Evolutionary conservation across 1,140 invertebrate genomes (phyloP).

Genomic region (Drosophila elegans): DNA sequence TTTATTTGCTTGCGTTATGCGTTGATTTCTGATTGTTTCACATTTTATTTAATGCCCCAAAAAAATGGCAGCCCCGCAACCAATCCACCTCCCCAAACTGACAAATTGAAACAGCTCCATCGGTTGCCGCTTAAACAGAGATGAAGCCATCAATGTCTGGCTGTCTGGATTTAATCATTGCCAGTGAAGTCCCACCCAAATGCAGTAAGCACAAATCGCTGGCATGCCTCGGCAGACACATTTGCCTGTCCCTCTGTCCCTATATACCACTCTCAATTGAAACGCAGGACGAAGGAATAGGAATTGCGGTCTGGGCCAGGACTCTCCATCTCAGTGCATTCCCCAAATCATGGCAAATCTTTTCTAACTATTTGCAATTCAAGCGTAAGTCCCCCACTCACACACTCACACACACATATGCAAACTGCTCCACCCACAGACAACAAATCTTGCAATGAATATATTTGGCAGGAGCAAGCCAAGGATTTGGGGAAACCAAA

Average conservation of each 20-base stretch:
- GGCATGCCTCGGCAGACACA: conserved; percentile 55
- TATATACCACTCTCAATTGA: conserved; percentile 23
- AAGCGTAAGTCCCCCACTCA: conserved; percentile 70
- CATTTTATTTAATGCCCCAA: conserved; percentile 75
- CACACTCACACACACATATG: conserved; percentile 46
- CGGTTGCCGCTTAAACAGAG: conserved; percentile 30
- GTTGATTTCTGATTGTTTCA: conserved; percentile 82
- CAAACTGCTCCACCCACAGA: conserved; percentile 59
- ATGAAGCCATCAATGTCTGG: conserved; percentile 60
- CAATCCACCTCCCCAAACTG: conserved; percentile 7
- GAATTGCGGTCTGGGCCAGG: conserved; percentile 33
- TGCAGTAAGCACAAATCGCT: conserved; percentile 80
- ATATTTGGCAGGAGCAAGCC: conserved; percentile 63
- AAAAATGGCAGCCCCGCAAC: conserved; percentile 3
- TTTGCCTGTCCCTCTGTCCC: conserved; percentile 21
- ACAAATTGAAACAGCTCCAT: conserved; percentile 15
- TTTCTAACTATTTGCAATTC: conserved; percentile 82
- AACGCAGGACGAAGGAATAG: conserved; percentile 35
- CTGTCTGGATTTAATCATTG: conserved; percentile 74
- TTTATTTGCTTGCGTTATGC: conserved; percentile 74
- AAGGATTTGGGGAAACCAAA: conserved; percentile 13
- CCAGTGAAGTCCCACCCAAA: conserved; percentile 47
- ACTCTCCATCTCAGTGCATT: conserved; percentile 44
- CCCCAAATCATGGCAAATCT: conserved; percentile 77
- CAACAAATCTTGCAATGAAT: conserved; percentile 79